Percentiles rank a stretch among this genome's conserved stretches.
Conservation (phyloP, 2,888 invertebrate genomes). For the Drosophila pegasa region DNA sequence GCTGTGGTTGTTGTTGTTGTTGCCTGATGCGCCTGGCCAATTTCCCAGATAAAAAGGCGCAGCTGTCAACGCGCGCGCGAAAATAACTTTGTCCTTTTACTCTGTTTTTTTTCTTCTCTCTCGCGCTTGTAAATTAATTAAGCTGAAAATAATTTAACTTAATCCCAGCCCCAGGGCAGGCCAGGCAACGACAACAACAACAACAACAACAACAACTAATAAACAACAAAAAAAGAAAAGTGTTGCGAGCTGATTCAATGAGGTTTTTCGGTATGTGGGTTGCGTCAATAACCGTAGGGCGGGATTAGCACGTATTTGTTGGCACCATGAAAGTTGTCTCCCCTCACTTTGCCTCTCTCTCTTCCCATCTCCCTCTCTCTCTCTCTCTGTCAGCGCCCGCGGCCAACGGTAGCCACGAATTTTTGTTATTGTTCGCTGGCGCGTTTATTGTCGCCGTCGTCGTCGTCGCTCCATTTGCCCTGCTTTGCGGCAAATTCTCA, state of each 20-base stretch:
- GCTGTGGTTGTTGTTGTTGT: neutral
- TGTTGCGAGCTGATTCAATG: conserved; percentile 36
- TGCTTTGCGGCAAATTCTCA: conserved; percentile 27
- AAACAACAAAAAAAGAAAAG: conserved; percentile 47
- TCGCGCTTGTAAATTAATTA: conserved; percentile 71
- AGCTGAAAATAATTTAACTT: conserved; percentile 73
- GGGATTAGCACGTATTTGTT: conserved; percentile 66
- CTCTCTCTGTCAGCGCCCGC: conserved; percentile 13
- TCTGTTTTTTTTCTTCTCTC: conserved; percentile 38
- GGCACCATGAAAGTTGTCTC: conserved; percentile 7
- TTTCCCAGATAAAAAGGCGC: conserved; percentile 61
- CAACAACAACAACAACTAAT: conserved; percentile 9
- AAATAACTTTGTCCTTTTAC: conserved; percentile 42
- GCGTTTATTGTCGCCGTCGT: neutral
- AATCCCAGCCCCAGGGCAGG: conserved; percentile 51
- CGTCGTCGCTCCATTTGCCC: neutral
- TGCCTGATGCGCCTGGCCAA: conserved; percentile 48
- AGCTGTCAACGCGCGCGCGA: conserved; percentile 59
- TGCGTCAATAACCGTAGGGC: conserved; percentile 71
- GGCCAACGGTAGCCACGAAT: conserved; percentile 40
- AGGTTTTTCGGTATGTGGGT: conserved; percentile 55
- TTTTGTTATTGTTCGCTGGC: conserved; percentile 16
- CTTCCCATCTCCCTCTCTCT: neutral
- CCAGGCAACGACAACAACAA: conserved; percentile 1
- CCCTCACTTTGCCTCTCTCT: conserved; percentile 11